Conservation (phyloP, 2,113 vertebrate genomes). For the Elgaria multicarinata region DNA sequence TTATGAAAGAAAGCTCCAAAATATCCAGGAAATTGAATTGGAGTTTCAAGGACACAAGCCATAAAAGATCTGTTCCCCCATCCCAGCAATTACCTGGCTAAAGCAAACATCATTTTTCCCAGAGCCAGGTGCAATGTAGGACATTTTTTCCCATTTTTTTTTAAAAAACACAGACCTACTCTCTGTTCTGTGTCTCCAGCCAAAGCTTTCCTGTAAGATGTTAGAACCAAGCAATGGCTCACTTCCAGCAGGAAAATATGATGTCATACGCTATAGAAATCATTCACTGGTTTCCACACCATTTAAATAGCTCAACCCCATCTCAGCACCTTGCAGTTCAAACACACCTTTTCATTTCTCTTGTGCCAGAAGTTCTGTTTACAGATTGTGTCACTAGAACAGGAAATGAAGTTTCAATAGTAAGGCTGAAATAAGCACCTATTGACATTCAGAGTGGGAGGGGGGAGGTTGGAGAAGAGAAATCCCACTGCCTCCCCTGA, state of each 20-base stretch:
- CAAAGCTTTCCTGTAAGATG: background rate
- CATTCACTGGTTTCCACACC: background rate
- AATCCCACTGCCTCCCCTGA: background rate
- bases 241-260: slow-evolving; percentile 35
- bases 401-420: background rate
- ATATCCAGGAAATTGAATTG: slow-evolving; percentile 3
- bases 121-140: background rate
- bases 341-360: background rate
- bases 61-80: background rate
- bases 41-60: background rate
- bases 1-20: background rate
- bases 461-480: background rate
- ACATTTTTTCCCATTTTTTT: background rate
- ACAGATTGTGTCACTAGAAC: background rate
- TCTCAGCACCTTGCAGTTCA: slow-evolving; percentile 28
- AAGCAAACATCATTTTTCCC: slow-evolving; percentile 5
- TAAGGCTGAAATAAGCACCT: background rate
- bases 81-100: slow-evolving; percentile 24
- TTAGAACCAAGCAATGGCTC: background rate
- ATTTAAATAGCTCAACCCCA: slow-evolving; percentile 10
- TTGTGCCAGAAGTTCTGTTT: background rate
- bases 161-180: slow-evolving; percentile 22
- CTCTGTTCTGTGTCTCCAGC: slow-evolving; percentile 21
- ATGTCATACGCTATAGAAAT: slow-evolving; percentile 11
- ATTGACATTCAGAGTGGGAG: background rate